Evolutionary conservation across 2,888 invertebrate genomes (phyloP).

Genomic region (Drosophila fungiperda): DNA sequence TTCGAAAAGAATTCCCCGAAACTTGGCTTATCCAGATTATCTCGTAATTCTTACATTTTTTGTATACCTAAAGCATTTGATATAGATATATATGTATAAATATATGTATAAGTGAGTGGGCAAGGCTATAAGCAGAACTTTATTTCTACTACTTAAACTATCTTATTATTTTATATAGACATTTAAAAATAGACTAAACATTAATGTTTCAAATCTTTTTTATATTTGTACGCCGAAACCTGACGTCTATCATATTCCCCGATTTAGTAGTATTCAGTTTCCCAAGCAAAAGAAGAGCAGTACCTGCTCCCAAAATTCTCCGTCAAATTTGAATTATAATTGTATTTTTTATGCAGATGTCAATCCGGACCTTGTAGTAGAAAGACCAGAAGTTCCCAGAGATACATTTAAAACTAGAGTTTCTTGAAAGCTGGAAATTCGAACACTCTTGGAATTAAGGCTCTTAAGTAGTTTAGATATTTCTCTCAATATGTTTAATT

Average conservation of each 20-base stretch:
- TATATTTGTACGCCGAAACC: no score
- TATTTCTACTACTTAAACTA: no score
- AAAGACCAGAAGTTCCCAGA: background rate
- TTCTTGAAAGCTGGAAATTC: constrained; percentile 58
- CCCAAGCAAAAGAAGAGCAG: no score
- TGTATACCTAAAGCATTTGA: background rate
- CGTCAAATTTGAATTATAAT: background rate
- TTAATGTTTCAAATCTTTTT: no score
- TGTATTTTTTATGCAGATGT: constrained; percentile 9
- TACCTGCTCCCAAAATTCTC: no score
- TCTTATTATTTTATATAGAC: no score
- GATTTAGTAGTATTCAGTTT: no score
- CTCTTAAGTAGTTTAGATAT: no score
- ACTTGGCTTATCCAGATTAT: constrained; percentile 88
- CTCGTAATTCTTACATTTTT: constrained; percentile 37
- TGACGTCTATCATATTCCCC: no score
- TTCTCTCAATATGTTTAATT: no score
- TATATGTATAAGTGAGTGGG: background rate
- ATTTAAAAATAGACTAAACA: no score
- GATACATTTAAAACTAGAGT: constrained; percentile 28
- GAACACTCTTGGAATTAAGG: constrained; percentile 19
- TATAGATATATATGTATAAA: background rate
- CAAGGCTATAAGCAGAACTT: background rate
- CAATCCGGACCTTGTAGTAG: background rate
- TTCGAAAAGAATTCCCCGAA: constrained; percentile 89